These are phyloP conservation scores for Prunella fulvescens DNA, from an alignment of 2,113 vertebrate species.

Conservation along the genomic window DNA sequence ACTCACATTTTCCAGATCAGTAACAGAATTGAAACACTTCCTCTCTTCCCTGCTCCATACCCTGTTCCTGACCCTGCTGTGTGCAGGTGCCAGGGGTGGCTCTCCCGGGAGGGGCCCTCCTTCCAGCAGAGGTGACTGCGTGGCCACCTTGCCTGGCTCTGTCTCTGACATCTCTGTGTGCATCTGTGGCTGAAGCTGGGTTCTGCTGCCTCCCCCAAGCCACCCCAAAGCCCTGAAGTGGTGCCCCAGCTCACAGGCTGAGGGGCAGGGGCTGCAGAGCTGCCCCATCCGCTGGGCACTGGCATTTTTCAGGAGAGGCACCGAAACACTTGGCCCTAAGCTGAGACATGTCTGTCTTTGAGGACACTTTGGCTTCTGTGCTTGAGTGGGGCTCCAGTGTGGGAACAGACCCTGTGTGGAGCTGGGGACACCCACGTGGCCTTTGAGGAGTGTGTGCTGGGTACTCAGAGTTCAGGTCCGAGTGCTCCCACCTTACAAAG, in stretches of 20 bases:
- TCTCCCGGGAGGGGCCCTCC: neutral
- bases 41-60: neutral
- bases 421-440: fast-evolving
- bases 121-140: neutral
- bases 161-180: neutral
- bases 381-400: neutral
- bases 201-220: neutral
- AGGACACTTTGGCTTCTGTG: neutral
- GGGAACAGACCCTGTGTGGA: neutral
- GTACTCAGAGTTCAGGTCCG: neutral
- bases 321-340: neutral
- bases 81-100: neutral
- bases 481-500: neutral
- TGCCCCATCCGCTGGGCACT: neutral
- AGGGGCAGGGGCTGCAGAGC: neutral
- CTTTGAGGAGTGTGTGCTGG: neutral
- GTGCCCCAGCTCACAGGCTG: neutral
- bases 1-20: neutral
- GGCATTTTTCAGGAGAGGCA: neutral
- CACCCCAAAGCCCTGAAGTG: neutral
- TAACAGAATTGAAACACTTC: neutral
- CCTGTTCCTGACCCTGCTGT: neutral
- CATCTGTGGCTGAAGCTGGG: neutral
- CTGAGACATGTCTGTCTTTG: neutral
- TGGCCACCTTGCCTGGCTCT: neutral